phyloP scores from a whole-genome alignment of 2,888 invertebrate genomes.

The Incurvaria masculella region DNA sequence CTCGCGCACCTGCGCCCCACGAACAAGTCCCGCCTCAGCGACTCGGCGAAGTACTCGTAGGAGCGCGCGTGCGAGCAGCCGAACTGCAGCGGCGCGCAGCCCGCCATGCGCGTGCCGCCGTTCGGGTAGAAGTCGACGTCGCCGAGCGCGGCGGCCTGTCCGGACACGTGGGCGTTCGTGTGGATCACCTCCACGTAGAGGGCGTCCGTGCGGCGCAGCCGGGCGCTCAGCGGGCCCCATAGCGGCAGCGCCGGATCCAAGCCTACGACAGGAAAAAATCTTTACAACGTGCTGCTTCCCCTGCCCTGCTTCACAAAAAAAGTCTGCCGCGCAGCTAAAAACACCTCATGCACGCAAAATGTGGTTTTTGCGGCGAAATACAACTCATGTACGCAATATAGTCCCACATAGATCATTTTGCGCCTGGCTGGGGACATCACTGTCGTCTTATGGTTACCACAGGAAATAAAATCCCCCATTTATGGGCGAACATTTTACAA shows the following conservation, averaged over 20 bases:
- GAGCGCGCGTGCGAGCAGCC: constrained; percentile 17
- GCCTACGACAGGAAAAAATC: constrained; percentile 4
- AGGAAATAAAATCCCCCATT: no score
- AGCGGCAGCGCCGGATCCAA: constrained; percentile 10
- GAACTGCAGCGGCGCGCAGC: constrained; percentile 11
- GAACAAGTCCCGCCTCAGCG: constrained; percentile 14
- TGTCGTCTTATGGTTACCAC: no score
- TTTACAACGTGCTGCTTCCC: constrained; percentile 11
- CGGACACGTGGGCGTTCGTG: constrained; percentile 21
- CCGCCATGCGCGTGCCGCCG: constrained; percentile 17
- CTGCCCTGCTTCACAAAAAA: not conserved
- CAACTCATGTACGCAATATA: no score
- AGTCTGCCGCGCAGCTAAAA: not conserved
- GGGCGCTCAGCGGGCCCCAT: constrained; percentile 4
- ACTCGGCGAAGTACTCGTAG: constrained; percentile 14
- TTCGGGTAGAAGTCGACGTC: constrained; percentile 27
- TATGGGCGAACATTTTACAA: no score
- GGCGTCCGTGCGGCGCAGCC: constrained; percentile 19
- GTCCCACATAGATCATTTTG: no score
- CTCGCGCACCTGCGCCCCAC: constrained; percentile 10
- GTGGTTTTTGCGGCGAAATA: no score
- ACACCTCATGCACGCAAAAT: no score
- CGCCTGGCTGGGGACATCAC: no score
- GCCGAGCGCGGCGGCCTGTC: constrained; percentile 18
- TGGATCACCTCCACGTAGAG: constrained; percentile 25